Conservation (phyloP, 92 coral and sea anemone species). For the Palythoa grandis region DNA sequence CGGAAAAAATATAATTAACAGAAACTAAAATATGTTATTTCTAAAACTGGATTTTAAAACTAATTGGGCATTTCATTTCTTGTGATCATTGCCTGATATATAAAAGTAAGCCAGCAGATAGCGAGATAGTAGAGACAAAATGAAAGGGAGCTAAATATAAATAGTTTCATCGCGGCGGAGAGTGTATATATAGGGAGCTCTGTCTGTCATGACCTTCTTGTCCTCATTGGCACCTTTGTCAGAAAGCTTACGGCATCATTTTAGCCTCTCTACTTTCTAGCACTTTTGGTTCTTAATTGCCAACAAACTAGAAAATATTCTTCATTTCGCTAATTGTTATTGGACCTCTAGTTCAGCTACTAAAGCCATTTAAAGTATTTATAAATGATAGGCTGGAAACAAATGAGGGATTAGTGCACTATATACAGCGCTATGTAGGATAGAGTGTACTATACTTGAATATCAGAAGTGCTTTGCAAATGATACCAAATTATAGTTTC, state of each 20-base stretch:
- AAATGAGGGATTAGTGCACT: background rate
- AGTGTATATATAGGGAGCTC: background rate
- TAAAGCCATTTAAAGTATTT: constrained; percentile 15
- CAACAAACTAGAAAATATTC: background rate
- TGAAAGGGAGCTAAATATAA: background rate
- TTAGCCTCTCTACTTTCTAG: background rate
- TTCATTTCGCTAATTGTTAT: background rate
- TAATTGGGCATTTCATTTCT: too few species aligned
- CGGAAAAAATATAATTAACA: too few species aligned
- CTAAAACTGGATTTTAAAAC: too few species aligned
- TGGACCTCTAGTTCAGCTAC: background rate
- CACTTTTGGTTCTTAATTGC: background rate
- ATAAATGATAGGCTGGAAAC: constrained; percentile 6
- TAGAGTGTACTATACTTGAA: background rate
- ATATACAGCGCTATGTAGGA: background rate
- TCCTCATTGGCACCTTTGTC: background rate
- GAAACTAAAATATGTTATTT: too few species aligned
- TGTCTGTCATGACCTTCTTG: background rate
- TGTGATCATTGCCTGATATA: too few species aligned
- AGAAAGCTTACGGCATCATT: background rate
- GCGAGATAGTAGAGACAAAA: background rate
- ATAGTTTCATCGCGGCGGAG: background rate
- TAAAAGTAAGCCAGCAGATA: too few species aligned
- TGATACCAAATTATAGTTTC: background rate
- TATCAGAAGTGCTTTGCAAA: background rate